These are phyloP conservation scores for Hetaerina americana DNA, from an alignment of 1,140 invertebrate species.

Conservation along the genomic window DNA sequence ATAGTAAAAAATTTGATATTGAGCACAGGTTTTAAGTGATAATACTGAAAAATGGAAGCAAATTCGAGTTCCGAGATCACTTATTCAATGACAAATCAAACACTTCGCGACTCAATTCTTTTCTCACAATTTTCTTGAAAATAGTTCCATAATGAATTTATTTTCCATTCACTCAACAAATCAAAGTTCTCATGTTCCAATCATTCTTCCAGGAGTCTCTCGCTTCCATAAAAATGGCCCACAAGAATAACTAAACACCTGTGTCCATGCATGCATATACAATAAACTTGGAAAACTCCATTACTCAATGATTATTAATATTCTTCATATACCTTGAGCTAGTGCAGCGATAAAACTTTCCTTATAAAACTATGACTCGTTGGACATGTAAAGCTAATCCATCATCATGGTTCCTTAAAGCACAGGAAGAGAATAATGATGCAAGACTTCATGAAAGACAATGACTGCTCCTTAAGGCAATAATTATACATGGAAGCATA, in stretches of 20 bases:
- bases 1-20: neutral
- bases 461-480: neutral
- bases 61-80: neutral
- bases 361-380: neutral
- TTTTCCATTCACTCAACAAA: neutral
- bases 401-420: neutral
- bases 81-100: neutral
- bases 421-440: neutral
- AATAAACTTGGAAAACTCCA: neutral
- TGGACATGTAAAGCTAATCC: neutral
- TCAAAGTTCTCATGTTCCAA: neutral
- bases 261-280: neutral
- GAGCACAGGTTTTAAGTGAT: neutral
- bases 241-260: neutral
- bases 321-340: neutral
- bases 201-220: neutral
- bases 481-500: neutral
- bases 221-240: neutral
- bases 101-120: neutral
- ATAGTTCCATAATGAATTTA: neutral
- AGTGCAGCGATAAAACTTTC: neutral
- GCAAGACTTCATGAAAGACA: neutral
- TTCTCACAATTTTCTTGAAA: neutral
- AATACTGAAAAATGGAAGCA: neutral
- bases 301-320: neutral